Evolutionary conservation across 2,888 invertebrate genomes (phyloP).

Genomic region (Lasioglossum vierecki): DNA sequence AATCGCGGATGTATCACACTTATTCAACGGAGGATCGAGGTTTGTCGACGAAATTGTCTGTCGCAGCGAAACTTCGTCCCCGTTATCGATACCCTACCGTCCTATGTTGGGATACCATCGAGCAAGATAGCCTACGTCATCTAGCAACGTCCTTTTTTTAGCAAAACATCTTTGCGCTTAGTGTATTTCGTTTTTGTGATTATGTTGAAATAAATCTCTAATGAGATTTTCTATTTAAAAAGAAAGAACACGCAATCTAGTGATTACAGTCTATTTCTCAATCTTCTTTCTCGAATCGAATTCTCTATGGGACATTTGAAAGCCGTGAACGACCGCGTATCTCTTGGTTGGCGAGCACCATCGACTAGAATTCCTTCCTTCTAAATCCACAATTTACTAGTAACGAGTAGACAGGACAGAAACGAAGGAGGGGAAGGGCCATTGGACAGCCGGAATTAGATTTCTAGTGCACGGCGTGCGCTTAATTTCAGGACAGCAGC

Average conservation of each 20-base stretch:
- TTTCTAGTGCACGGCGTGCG: constrained; percentile 72
- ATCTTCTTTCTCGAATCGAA: not conserved
- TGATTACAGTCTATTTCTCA: too few species aligned
- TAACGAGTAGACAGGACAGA: not conserved
- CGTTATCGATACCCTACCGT: not conserved
- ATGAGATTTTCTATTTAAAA: too few species aligned
- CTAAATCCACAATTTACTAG: constrained; percentile 2
- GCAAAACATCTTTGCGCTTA: too few species aligned
- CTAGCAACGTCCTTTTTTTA: too few species aligned
- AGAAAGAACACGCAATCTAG: too few species aligned
- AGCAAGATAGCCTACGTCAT: too few species aligned
- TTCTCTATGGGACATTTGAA: not conserved
- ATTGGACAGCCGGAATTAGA: constrained; percentile 68
- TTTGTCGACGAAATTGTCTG: not conserved
- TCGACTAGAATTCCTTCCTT: not conserved
- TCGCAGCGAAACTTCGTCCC: too few species aligned
- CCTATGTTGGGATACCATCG: not conserved
- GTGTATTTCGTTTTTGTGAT: too few species aligned
- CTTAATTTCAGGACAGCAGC: constrained; percentile 65
- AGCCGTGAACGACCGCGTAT: not conserved
- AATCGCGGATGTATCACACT: not conserved
- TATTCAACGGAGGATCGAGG: not conserved
- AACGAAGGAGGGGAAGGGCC: constrained; percentile 2
- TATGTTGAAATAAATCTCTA: too few species aligned
- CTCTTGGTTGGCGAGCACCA: not conserved